These are phyloP conservation scores for Cassiopea xamachana DNA, from an alignment of 30 jellyfish, hydroid and myxozoan genomes.

Conservation along the genomic window DNA sequence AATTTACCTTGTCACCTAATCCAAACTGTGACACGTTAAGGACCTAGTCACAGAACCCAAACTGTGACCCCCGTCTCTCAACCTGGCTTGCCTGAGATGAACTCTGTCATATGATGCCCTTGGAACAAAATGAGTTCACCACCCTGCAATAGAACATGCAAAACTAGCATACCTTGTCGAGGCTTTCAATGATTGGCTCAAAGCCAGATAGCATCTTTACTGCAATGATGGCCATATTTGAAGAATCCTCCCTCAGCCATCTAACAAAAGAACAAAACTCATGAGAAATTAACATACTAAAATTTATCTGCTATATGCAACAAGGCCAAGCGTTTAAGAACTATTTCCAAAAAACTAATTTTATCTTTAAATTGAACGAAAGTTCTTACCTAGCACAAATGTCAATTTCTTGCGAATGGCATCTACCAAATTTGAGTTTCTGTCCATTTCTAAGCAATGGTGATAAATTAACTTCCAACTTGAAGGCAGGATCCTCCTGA, in stretches of 20 bases:
- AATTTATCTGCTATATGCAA: not conserved
- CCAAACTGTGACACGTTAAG: too few species aligned
- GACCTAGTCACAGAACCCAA: too few species aligned
- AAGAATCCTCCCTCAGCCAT: slow-evolving; percentile 67
- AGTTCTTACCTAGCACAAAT: slow-evolving; percentile 72
- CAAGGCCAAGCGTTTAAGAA: not conserved
- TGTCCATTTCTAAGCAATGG: slow-evolving; percentile 36
- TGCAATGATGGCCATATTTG: slow-evolving; percentile 94
- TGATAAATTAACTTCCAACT: slow-evolving; percentile 28
- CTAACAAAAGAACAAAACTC: not conserved
- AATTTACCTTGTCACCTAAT: too few species aligned
- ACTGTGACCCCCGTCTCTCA: too few species aligned
- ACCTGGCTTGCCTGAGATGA: not conserved
- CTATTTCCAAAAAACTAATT: not conserved
- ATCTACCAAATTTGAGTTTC: slow-evolving; percentile 36
- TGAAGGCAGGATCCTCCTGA: slow-evolving; percentile 69
- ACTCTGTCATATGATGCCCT: not conserved
- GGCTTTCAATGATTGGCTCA: slow-evolving; percentile 65
- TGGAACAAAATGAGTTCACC: not conserved
- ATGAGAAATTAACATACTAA: too few species aligned
- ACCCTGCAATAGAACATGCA: not conserved
- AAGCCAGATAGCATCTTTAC: slow-evolving; percentile 94
- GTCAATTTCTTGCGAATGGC: slow-evolving; percentile 75
- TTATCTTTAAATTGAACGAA: not conserved
- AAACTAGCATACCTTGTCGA: slow-evolving; percentile 67